These are phyloP conservation scores for Polia nebulosa DNA, from an alignment of 2,888 invertebrate genomes.

Conservation along the genomic window DNA sequence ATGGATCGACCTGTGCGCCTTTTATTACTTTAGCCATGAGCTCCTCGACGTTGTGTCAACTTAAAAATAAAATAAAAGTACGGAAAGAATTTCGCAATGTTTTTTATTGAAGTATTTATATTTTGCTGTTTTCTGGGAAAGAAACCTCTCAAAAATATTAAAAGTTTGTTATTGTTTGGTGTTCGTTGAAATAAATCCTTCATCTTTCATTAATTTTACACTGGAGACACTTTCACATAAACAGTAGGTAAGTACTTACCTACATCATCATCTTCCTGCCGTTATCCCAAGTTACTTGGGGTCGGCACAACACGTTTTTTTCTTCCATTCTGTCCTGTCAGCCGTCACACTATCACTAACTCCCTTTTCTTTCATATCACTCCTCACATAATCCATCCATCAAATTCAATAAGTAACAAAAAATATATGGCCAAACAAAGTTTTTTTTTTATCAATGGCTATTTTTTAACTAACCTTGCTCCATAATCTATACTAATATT, in stretches of 20 bases:
- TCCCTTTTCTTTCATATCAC: no score
- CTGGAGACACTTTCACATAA: background rate
- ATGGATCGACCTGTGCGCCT: no score
- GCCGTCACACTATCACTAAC: no score
- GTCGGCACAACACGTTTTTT: no score
- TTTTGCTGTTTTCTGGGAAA: background rate
- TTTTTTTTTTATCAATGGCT: background rate
- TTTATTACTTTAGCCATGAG: no score
- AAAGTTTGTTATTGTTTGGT: background rate
- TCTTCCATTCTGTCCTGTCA: no score
- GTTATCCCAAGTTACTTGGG: no score
- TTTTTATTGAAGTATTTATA: constrained; percentile 4
- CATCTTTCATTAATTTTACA: background rate
- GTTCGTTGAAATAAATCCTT: background rate
- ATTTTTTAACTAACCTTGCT: constrained; percentile 14
- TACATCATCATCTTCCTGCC: no score
- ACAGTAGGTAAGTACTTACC: no score
- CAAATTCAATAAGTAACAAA: background rate
- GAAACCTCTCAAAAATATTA: background rate
- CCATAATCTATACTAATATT: no score
- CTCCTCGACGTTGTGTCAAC: constrained; percentile 34
- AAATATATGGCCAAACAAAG: background rate
- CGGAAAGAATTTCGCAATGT: background rate
- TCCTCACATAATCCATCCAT: no score
- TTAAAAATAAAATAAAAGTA: constrained; percentile 11